Evolutionary conservation across 1,140 invertebrate species (phyloP).

Genomic region (Lamellibrachia luymesi): DNA sequence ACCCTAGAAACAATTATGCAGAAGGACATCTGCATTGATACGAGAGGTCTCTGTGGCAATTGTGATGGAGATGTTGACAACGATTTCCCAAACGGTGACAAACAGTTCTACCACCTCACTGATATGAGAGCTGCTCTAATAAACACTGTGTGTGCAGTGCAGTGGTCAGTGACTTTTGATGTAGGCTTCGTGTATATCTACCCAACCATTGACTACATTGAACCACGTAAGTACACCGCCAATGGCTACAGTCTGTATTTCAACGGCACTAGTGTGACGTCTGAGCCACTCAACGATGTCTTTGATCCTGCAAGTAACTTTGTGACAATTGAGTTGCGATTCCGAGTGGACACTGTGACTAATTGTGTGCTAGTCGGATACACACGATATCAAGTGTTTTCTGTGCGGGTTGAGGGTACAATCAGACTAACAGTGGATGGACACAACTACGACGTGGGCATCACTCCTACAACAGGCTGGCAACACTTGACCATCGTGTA

Average conservation of each 20-base stretch:
- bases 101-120: slow-evolving; percentile 14
- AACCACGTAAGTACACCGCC: neutral
- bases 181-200: slow-evolving; percentile 29
- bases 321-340: neutral
- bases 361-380: neutral
- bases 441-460: neutral
- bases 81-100: slow-evolving; percentile 28
- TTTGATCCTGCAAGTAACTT: neutral
- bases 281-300: slow-evolving; percentile 4
- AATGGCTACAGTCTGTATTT: neutral
- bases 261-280: slow-evolving; percentile 25
- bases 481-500: neutral
- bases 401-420: neutral
- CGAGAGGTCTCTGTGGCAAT: slow-evolving; percentile 33
- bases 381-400: neutral
- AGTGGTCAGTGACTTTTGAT: slow-evolving; percentile 23
- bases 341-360: neutral
- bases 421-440: neutral
- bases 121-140: slow-evolving; percentile 27
- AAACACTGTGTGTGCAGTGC: slow-evolving; percentile 27
- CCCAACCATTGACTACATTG: neutral
- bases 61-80: slow-evolving; percentile 33
- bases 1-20: neutral
- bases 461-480: neutral
- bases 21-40: neutral